phyloP scores from a whole-genome alignment of 1,140 invertebrate genomes.

The Hyles euphorbiae region DNA sequence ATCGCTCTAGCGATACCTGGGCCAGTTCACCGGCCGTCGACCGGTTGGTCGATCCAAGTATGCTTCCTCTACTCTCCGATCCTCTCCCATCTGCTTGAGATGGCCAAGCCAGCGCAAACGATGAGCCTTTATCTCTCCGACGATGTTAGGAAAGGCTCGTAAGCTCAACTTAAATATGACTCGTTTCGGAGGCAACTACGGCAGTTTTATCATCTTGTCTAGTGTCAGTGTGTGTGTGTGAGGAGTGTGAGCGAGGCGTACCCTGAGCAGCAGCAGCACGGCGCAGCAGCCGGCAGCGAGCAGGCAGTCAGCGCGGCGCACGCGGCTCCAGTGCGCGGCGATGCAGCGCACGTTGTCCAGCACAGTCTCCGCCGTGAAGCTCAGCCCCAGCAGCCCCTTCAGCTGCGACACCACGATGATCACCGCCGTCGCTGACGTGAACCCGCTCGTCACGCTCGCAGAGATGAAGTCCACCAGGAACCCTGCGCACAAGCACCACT shows the following conservation, averaged over 20 bases:
- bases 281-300: constrained; percentile 81
- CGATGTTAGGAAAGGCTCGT: no score
- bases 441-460: constrained; percentile 92
- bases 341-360: constrained; percentile 78
- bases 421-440: constrained; percentile 94
- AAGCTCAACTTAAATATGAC: no score
- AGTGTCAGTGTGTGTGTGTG: no score
- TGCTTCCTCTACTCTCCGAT: no score
- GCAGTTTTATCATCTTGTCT: no score
- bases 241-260: constrained; percentile 45
- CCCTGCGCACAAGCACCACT: constrained; percentile 76
- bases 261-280: constrained; percentile 80
- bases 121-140: no score
- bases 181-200: no score
- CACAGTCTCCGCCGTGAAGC: constrained; percentile 78
- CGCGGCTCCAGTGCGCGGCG: constrained; percentile 74
- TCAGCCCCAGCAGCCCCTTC: constrained; percentile 88
- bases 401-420: constrained; percentile 94
- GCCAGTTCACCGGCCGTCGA: no score
- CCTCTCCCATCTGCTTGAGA: no score
- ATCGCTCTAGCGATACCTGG: no score
- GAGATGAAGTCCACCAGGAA: constrained; percentile 96
- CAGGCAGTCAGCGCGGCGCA: constrained; percentile 77
- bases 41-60: no score
- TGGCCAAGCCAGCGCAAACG: no score